A percentile compares a stretch with the other conserved stretches of the same genome.
phyloP scores from a whole-genome alignment of 1,140 invertebrate genomes.

The Caenorhabditis elegans region DNA sequence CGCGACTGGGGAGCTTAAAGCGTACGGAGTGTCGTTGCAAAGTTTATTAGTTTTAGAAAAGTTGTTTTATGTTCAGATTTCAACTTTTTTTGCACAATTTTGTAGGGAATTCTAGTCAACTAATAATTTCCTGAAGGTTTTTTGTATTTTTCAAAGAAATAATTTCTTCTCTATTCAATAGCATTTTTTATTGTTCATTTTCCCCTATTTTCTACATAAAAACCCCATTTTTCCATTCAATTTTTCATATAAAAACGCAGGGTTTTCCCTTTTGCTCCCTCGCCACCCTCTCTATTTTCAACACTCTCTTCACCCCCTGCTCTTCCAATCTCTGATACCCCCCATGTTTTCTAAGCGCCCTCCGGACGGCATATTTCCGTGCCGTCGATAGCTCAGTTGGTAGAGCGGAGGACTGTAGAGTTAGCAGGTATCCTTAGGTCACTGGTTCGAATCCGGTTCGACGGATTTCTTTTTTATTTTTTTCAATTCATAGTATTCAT shows the following conservation, averaged over 20 bases:
- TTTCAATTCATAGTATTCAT: no score
- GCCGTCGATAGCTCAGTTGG: slow-evolving; percentile 51
- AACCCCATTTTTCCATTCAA: no score
- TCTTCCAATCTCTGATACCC: neutral
- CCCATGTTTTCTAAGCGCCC: neutral
- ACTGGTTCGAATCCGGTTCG: slow-evolving; percentile 60
- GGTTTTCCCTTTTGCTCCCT: neutral
- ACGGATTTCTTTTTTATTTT: slow-evolving; percentile 29
- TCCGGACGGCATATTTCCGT: neutral
- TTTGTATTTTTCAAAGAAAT: no score
- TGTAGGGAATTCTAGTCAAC: no score
- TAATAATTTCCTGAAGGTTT: no score
- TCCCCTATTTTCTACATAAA: neutral
- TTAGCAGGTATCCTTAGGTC: slow-evolving; percentile 54
- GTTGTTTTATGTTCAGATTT: no score
- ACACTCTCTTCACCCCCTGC: neutral
- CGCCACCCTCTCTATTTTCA: neutral
- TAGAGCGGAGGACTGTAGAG: slow-evolving; percentile 55
- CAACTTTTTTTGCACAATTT: no score
- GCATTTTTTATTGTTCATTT: neutral
- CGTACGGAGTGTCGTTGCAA: no score
- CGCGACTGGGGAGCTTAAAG: no score
- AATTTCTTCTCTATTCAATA: no score
- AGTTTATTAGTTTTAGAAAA: no score
- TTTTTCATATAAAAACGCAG: no score